Conservation (phyloP, 2,797 vertebrate genomes). For the Anabacerthia variegaticeps region DNA sequence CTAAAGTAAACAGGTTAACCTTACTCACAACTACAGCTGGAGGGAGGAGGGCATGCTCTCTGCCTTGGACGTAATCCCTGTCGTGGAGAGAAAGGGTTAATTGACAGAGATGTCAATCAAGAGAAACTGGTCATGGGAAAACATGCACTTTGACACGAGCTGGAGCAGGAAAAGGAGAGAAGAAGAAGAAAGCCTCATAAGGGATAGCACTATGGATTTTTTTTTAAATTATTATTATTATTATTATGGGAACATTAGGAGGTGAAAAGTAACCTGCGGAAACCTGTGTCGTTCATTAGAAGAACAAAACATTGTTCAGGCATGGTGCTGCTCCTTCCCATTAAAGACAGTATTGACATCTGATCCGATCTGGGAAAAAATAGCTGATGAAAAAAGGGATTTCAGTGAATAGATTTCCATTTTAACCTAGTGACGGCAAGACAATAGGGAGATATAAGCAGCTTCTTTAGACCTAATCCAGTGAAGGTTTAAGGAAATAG, state of each 20-base stretch:
- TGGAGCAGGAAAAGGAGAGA: neutral
- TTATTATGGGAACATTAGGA: neutral
- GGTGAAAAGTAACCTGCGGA: neutral
- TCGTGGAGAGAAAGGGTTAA: neutral
- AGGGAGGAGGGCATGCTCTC: neutral
- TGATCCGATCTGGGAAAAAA: neutral
- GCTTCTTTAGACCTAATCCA: neutral
- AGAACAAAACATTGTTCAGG: neutral
- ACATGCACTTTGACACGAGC: neutral
- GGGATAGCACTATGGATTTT: neutral
- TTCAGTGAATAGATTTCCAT: neutral
- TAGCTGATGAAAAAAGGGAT: neutral
- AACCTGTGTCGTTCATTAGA: neutral
- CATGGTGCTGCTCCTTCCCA: neutral
- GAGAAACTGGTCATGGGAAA: neutral
- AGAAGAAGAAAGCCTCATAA: neutral
- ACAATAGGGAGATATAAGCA: neutral
- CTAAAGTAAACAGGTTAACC: neutral
- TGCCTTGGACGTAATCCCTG: neutral
- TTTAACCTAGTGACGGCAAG: slow-evolving; percentile 1
- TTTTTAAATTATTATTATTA: neutral
- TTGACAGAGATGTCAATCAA: neutral
- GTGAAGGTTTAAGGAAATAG: slow-evolving; percentile 2
- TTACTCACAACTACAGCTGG: neutral
- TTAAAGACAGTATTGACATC: neutral